Percentiles rank a stretch among this genome's conserved stretches.
phyloP scores from a whole-genome alignment of 2,113 vertebrate genomes.

The Arothron firmamentum region DNA sequence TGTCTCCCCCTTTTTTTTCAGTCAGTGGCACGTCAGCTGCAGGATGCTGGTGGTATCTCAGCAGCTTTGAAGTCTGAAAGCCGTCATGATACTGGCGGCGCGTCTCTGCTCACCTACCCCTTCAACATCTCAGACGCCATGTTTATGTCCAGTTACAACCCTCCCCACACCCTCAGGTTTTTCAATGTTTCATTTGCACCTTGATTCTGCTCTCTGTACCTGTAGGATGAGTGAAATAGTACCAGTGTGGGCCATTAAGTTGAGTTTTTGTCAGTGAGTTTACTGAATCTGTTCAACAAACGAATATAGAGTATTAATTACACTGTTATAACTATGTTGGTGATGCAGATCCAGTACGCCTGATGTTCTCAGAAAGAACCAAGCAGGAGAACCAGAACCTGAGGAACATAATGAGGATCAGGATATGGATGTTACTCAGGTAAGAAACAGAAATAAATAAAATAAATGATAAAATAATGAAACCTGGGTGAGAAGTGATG shows the following conservation, averaged over 20 bases:
- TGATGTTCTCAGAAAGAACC: conserved; percentile 81
- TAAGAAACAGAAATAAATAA: no score
- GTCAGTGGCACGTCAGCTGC: conserved; percentile 79
- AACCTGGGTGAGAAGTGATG: no score
- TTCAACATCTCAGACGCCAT: conserved; percentile 63
- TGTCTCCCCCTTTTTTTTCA: conserved; percentile 30
- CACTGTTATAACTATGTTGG: no score
- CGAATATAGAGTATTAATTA: no score
- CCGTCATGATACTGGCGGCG: conserved; percentile 60
- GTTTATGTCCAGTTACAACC: conserved; percentile 2
- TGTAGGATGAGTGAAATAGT: no score
- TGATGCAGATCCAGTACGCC: conserved; percentile 62
- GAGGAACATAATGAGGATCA: background rate
- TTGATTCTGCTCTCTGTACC: no score
- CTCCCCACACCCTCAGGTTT: conserved; percentile 36
- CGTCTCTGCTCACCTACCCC: conserved; percentile 84
- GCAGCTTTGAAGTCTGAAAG: conserved; percentile 42
- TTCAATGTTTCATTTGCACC: no score
- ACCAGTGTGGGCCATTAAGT: no score
- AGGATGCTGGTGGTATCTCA: conserved; percentile 62
- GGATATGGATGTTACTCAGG: background rate
- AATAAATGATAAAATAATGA: no score
- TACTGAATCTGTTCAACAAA: no score
- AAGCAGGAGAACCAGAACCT: conserved; percentile 23
- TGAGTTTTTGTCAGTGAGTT: no score